Conservation (phyloP, 2,797 vertebrate genomes). For the Potorous gilbertii region DNA sequence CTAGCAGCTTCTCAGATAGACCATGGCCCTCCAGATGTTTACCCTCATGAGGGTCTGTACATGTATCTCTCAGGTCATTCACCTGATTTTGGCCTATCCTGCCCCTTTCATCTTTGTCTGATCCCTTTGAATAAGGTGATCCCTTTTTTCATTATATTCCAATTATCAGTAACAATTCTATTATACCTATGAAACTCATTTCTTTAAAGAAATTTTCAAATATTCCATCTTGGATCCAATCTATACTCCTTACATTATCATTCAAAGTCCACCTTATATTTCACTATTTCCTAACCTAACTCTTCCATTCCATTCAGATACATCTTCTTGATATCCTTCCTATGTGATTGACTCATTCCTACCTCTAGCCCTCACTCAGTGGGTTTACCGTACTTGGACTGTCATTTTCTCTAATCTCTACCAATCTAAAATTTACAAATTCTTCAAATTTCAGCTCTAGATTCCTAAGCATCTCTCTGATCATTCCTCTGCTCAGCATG, state of each 20-base stretch:
- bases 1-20: not conserved
- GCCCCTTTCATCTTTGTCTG: not conserved
- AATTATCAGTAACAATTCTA: not conserved
- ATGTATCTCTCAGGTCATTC: not conserved
- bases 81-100: not conserved
- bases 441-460: not conserved
- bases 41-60: not conserved
- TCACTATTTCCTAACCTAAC: not conserved
- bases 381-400: not conserved
- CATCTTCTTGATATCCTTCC: not conserved
- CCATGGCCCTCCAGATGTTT: not conserved
- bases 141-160: not conserved
- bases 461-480: not conserved
- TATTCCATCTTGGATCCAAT: not conserved
- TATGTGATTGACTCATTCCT: not conserved
- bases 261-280: not conserved
- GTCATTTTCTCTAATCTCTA: not conserved
- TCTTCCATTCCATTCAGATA: not conserved
- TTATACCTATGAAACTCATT: not conserved
- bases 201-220: not conserved
- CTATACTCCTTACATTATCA: not conserved
- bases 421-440: not conserved
- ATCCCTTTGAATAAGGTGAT: not conserved
- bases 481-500: not conserved
- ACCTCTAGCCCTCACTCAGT: not conserved